Base-by-base conservation (phyloP, 2,113 vertebrate genomes). In the Sclerurus mexicanus region DNA sequence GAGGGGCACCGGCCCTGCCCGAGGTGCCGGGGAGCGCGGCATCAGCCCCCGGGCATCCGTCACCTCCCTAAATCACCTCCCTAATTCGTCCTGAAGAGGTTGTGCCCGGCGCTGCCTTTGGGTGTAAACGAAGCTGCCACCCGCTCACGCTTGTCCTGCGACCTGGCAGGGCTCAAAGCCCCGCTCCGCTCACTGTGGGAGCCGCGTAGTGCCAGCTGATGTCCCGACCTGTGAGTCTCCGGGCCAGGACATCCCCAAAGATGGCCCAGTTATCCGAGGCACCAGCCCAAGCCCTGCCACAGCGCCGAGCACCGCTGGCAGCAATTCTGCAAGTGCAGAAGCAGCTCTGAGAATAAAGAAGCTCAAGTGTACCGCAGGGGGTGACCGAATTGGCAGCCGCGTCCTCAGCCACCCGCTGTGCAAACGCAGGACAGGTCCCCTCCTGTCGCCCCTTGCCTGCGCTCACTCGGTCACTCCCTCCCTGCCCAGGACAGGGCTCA, bases 81-180 rank as follows among this genome's bases (percentile, higher is more conserved):
- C 21, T 2, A 0, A 2, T 4, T 4, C 2, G 8, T 11, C n/a
- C 4, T 1, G 17, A 5, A 42, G 53, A 23, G 0, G 1, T 2
- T 0, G 46, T 6, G 47, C 73, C 35, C 63, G 10, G 40, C 69
- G 0, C 27, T 17, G 0, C 33, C 46, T 33, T 4, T 0, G 7
- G 25, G 33, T 10, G 21, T 3, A 1, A 18, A 20, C 1, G 28
- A 23, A 37, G 47, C 37, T 3, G 76, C 7, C 7, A 1, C 8
- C 31, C 12, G 9, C 72, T 30, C 47, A 2, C 62, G 10, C 72
- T 1, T 14, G 9, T 19, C 67, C 58, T 25, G 66, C 2, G 3
- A 40, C 63, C 44, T 2, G 75, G 33, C 12, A 1, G 10, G 22
- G 10, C 16, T 12, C 0, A 1, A 46, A 33, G 49, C 25, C 33